These are phyloP conservation scores for Diaperis boleti DNA, from an alignment of 2,888 invertebrate species.

Conservation along the genomic window DNA sequence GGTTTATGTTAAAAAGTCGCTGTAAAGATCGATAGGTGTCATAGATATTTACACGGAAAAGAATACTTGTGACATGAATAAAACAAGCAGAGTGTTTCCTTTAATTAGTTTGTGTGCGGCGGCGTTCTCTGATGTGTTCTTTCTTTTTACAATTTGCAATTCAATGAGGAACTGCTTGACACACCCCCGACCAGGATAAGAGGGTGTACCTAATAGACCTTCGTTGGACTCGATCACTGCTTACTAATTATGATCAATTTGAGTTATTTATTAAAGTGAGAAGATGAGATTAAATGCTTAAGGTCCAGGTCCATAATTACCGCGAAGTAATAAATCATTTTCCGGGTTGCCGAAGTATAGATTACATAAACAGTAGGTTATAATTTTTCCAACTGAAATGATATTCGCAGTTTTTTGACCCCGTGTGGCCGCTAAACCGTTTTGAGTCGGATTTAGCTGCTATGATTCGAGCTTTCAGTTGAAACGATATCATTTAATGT, in stretches of 20 bases:
- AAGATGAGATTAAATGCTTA: conserved; percentile 22
- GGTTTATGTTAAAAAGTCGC: conserved; percentile 14
- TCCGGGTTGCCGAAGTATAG: conserved; percentile 15
- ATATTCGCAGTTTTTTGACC: conserved; percentile 1
- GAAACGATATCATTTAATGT: conserved; percentile 4
- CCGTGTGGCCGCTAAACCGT: background rate
- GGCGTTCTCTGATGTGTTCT: conserved; percentile 8
- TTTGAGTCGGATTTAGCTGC: background rate
- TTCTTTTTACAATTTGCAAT: conserved; percentile 23
- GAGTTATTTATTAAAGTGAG: conserved; percentile 25
- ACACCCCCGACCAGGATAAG: conserved; percentile 7
- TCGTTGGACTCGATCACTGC: conserved; percentile 16
- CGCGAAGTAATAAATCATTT: conserved; percentile 30
- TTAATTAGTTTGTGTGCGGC: conserved; percentile 10
- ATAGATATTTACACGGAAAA: conserved; percentile 11
- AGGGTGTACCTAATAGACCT: conserved; percentile 18
- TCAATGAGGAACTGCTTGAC: conserved; percentile 15
- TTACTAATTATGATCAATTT: conserved; percentile 31
- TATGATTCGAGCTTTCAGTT: conserved; percentile 1
- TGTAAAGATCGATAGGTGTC: conserved; percentile 6
- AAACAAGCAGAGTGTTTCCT: conserved; percentile 21
- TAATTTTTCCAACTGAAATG: background rate
- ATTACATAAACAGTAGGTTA: conserved; percentile 16
- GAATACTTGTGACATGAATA: conserved; percentile 15
- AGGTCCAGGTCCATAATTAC: conserved; percentile 30